These are phyloP conservation scores for Leptinotarsa defecta DNA, from an alignment of 1,140 invertebrate species.

Conservation along the genomic window DNA sequence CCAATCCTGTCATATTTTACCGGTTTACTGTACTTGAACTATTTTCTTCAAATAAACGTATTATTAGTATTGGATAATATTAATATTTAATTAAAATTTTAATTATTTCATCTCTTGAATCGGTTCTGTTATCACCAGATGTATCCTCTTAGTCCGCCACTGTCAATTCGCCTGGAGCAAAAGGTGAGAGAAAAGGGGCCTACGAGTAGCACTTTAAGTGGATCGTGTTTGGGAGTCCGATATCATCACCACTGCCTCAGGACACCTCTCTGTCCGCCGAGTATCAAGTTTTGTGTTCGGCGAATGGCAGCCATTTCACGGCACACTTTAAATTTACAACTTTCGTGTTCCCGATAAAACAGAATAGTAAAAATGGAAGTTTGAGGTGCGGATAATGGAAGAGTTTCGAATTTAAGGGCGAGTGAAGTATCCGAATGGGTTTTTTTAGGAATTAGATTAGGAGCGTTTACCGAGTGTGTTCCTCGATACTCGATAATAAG, in stretches of 20 bases:
- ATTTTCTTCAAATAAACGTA: no score
- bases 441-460: background rate
- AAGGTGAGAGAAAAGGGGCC: background rate
- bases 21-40: no score
- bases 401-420: slow-evolving; percentile 1
- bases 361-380: slow-evolving; percentile 16
- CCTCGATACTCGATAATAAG: no score
- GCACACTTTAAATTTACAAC: slow-evolving; percentile 22
- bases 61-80: no score
- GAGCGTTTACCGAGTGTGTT: background rate
- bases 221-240: slow-evolving; percentile 11
- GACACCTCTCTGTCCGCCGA: slow-evolving; percentile 10
- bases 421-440: background rate
- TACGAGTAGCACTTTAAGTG: background rate
- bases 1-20: no score
- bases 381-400: slow-evolving; percentile 12
- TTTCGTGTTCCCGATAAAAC: slow-evolving; percentile 21
- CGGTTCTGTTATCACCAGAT: no score
- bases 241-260: slow-evolving; percentile 12
- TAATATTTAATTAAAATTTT: no score
- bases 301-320: slow-evolving; percentile 14
- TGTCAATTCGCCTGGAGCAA: background rate
- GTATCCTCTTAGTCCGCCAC: background rate
- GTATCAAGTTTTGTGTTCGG: slow-evolving; percentile 11
- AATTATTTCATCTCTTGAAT: no score